A percentile compares a stretch with the other conserved stretches of the same genome.
Conservation (phyloP, 1,140 invertebrate species). For the Drosophila grimshawi region DNA sequence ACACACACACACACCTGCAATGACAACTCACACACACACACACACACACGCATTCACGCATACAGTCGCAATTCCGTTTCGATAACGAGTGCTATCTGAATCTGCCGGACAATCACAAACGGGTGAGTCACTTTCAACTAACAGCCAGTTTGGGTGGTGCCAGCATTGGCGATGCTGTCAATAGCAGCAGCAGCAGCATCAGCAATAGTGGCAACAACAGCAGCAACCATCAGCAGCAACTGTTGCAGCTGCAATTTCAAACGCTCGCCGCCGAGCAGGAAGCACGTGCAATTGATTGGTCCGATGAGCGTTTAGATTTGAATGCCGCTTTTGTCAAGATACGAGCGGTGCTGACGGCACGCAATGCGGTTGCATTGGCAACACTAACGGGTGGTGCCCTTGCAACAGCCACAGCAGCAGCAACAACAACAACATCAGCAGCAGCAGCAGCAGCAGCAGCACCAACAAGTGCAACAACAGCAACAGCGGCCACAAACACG, state of each 20-base stretch:
- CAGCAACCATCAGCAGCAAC: slow-evolving; percentile 59
- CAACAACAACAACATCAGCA: slow-evolving; percentile 10
- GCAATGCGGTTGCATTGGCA: slow-evolving; percentile 72
- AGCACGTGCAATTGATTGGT: slow-evolving; percentile 76
- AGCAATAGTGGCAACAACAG: slow-evolving; percentile 29
- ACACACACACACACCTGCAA: background rate
- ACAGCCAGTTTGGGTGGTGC: slow-evolving; percentile 54
- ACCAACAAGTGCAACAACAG: slow-evolving; percentile 2
- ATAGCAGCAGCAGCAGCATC: slow-evolving; percentile 18
- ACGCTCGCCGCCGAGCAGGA: slow-evolving; percentile 78
- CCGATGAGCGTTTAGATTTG: slow-evolving; percentile 74
- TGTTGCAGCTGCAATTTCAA: slow-evolving; percentile 70
- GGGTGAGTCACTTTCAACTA: slow-evolving; percentile 90
- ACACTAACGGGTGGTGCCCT: slow-evolving; percentile 26
- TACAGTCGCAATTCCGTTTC: slow-evolving; percentile 98
- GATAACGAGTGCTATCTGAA: slow-evolving; percentile 98
- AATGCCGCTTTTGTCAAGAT: slow-evolving; percentile 79
- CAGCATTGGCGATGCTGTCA: slow-evolving; percentile 78
- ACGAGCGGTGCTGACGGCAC: slow-evolving; percentile 72
- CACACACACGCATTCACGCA: background rate
- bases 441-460: slow-evolving; percentile 27
- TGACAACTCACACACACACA: background rate
- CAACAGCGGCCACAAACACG: slow-evolving; percentile 14
- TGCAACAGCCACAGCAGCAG: slow-evolving; percentile 2
- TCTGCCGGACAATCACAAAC: slow-evolving; percentile 97